These are phyloP conservation scores for Steinernema scapterisci DNA, from an alignment of 2,888 invertebrate genomes.

Conservation along the genomic window DNA sequence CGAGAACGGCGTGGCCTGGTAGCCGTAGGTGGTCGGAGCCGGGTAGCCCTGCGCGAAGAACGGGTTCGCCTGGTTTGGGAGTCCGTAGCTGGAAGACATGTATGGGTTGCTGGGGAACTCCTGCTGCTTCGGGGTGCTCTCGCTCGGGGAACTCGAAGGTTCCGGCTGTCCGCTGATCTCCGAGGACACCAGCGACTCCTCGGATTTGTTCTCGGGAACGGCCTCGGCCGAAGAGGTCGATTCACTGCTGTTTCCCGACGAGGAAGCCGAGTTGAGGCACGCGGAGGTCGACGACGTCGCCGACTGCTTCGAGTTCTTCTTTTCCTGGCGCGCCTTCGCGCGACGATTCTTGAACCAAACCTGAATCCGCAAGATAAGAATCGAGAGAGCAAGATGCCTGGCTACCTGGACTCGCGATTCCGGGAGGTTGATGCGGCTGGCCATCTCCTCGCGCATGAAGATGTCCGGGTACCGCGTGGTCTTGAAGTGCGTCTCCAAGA, in stretches of 20 bases:
- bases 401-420: conserved; percentile 57
- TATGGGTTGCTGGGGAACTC: conserved; percentile 26
- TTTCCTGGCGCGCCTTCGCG: conserved; percentile 51
- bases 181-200: background rate
- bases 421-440: conserved; percentile 54
- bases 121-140: conserved; percentile 22
- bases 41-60: conserved; percentile 21
- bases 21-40: conserved; percentile 17
- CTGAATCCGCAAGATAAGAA: too few species aligned
- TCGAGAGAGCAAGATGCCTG: too few species aligned
- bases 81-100: conserved; percentile 13
- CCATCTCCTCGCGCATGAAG: conserved; percentile 56
- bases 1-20: conserved; percentile 11
- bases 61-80: conserved; percentile 4
- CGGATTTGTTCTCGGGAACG: background rate
- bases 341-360: conserved; percentile 61
- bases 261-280: background rate
- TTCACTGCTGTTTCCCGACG: conserved; percentile 7
- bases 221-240: conserved; percentile 11
- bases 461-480: conserved; percentile 59
- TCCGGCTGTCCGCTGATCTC: background rate
- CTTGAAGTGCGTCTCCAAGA: conserved; percentile 40
- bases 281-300: conserved; percentile 19
- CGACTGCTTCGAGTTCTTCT: conserved; percentile 33
- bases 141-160: background rate